Evolutionary conservation across 2,797 vertebrate genomes (phyloP), one percentile per base, ranked within the genome.

Genomic region (Alca torda): DNA sequence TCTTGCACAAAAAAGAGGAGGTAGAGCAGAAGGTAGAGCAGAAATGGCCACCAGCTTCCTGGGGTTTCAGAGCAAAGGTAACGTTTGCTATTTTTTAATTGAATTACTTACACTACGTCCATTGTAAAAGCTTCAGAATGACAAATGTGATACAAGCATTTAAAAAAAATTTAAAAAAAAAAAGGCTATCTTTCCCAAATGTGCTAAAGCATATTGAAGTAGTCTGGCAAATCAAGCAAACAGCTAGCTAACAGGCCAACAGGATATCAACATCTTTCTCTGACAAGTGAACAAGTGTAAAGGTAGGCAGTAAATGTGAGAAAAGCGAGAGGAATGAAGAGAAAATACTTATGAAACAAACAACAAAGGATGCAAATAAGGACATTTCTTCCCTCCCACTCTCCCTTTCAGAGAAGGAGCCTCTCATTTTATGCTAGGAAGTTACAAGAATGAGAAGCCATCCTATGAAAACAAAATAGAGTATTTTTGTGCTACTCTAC

Each of bases 221-320:
- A 84, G 65, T 88, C 90, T 87, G 91, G 54, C 76, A 96, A 93
- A 89, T 73, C 83, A 95, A 90, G 75, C 64, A 81, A 82, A 68
- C 26, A 73, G 48, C 92, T 16, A 95, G 30, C 77, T 84, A 92
- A 84, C 21, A 82, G 86, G 77, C 59, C 84, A 95, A 76, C 46
- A 81, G 74, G 39, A 82, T 87, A 94, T 64, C 84, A 93, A 43
- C 67, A 85, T 87, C 81, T 96, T 96, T 94, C 64, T 68, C 91
- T 84, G 70, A 80, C 77, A 87, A 97, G 67, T 76, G 83, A 95
- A 77, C 89, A 90, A 95, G 77, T 79, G 46, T 86, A 84, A 93
- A 96, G 90, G 91, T 89, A 87, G 93, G 78, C 87, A 96, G 82
- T 24, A 94, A 94, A 91, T 81, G 88, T 92, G 84, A 92, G 87